These are phyloP conservation scores for Hoplodrina ambigua DNA, from an alignment of 2,888 invertebrate genomes.

Conservation along the genomic window DNA sequence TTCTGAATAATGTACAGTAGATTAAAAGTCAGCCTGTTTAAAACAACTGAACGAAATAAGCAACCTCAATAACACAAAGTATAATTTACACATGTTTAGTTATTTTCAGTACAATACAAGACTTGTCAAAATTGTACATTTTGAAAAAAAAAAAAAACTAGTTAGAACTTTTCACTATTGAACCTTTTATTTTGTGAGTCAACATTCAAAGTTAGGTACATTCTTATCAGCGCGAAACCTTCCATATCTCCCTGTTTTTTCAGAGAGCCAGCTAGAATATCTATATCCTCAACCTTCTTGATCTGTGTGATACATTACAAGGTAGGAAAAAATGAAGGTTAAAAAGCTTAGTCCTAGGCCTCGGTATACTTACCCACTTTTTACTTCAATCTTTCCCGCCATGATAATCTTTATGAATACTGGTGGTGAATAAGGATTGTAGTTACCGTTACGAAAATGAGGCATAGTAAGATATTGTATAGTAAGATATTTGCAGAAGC, in stretches of 20 bases:
- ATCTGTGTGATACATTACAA: slow-evolving; percentile 37
- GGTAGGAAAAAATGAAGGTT: slow-evolving; percentile 23
- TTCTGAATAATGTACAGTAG: too few relatives aligned
- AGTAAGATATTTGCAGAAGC: too few relatives aligned
- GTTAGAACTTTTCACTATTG: slow-evolving; percentile 1
- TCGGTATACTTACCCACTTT: slow-evolving; percentile 2
- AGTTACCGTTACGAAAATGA: too few relatives aligned
- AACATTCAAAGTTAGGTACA: slow-evolving; percentile 10
- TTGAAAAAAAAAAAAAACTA: background rate
- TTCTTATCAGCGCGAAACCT: background rate
- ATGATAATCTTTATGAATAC: slow-evolving; percentile 25
- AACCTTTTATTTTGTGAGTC: slow-evolving; percentile 14
- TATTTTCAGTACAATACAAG: background rate
- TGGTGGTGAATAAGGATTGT: background rate
- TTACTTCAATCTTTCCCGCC: slow-evolving; percentile 2
- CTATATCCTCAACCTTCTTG: slow-evolving; percentile 19
- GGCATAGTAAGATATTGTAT: too few relatives aligned
- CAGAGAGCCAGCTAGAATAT: slow-evolving; percentile 18
- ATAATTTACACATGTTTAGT: background rate
- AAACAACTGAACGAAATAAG: background rate
- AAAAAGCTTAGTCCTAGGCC: slow-evolving; percentile 1
- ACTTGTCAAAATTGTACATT: background rate
- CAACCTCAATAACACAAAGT: background rate
- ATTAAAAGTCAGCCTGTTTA: too few relatives aligned
- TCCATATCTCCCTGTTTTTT: slow-evolving; percentile 7